Conservation (phyloP, 2,797 vertebrate species). For the Halcyon badia region DNA sequence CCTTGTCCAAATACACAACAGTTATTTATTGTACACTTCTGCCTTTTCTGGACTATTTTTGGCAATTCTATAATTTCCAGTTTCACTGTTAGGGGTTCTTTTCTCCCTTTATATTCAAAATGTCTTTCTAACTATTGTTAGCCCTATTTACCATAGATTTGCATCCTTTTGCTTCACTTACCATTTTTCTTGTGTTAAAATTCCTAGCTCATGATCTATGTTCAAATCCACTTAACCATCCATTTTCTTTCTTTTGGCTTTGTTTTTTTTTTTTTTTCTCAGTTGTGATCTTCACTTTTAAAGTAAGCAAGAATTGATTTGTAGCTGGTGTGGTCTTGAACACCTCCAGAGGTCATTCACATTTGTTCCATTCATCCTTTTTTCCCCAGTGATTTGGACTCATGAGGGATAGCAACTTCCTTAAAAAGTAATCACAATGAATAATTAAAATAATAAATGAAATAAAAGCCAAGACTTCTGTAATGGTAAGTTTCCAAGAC, state of each 20-base stretch:
- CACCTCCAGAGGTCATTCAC: neutral
- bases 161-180: neutral
- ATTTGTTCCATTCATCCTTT: neutral
- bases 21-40: neutral
- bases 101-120: neutral
- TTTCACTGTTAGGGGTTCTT: neutral
- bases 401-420: neutral
- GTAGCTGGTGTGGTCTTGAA: neutral
- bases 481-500: neutral
- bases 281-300: neutral
- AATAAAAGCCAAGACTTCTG: neutral
- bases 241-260: neutral
- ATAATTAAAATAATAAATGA: neutral
- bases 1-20: neutral
- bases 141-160: neutral
- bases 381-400: neutral
- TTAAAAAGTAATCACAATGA: neutral
- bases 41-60: conserved; percentile 40
- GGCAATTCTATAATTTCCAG: conserved; percentile 18
- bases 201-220: neutral
- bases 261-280: neutral
- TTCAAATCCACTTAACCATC: neutral
- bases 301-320: neutral
- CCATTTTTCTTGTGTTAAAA: neutral
- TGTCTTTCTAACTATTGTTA: neutral